A percentile compares a stretch with the other conserved stretches of the same genome.
These are phyloP conservation scores for Oxyruncus cristatus DNA, from an alignment of 2,113 vertebrate genomes.

Conservation along the genomic window DNA sequence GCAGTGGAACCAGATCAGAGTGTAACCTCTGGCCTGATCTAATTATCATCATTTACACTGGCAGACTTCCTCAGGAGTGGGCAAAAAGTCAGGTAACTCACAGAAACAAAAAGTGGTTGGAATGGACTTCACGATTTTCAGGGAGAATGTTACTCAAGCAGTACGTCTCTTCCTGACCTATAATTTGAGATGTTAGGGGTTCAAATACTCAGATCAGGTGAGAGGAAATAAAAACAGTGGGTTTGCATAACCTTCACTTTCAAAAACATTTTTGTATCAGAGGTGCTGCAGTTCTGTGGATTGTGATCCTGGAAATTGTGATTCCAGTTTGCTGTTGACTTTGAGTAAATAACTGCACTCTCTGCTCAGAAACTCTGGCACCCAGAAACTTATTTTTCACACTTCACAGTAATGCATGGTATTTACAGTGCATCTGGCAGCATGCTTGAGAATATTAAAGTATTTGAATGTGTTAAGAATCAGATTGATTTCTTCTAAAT, in stretches of 20 bases:
- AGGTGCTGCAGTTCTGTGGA: not conserved
- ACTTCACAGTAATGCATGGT: not conserved
- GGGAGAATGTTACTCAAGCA: not conserved
- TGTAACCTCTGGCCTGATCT: slow-evolving; percentile 9
- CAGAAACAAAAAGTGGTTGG: not conserved
- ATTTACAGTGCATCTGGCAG: not conserved
- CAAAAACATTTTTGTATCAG: not conserved
- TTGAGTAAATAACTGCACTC: not conserved
- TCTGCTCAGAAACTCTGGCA: not conserved
- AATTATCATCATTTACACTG: not conserved
- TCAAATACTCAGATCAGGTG: not conserved
- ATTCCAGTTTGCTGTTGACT: not conserved
- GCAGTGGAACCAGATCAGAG: not conserved
- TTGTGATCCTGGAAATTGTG: not conserved
- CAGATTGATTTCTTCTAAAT: not conserved
- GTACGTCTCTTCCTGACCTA: accelerated
- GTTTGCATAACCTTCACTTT: not conserved
- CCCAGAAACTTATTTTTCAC: not conserved
- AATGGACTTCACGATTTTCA: not conserved
- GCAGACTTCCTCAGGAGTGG: not conserved
- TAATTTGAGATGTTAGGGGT: not conserved
- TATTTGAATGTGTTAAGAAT: not conserved
- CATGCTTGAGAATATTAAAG: not conserved
- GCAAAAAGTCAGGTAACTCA: slow-evolving; percentile 19
- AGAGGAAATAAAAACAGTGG: not conserved